Percentiles rank a stretch among this genome's conserved stretches.
Conservation (phyloP, 2,888 invertebrate genomes). For the Antitype chi region DNA sequence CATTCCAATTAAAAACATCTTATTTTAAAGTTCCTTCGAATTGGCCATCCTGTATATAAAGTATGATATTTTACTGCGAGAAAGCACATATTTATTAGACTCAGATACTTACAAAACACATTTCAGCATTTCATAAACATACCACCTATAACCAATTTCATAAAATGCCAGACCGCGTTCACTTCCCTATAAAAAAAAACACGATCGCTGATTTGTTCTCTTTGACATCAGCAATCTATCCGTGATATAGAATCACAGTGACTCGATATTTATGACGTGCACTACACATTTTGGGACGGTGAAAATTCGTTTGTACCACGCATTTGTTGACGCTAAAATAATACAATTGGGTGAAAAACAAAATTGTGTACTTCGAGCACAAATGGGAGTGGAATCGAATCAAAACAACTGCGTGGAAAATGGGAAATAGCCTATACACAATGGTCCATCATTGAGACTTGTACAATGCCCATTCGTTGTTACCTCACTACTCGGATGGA, state of each 20-base stretch:
- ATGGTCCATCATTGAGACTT: background rate
- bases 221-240: conserved; percentile 40
- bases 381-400: conserved; percentile 15
- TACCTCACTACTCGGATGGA: conserved; percentile 37
- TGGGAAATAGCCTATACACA: background rate
- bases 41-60: too few relatives aligned
- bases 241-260: conserved; percentile 29
- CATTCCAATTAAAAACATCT: too few relatives aligned
- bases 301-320: conserved; percentile 62
- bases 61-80: background rate
- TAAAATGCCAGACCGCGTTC: conserved; percentile 4
- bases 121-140: background rate
- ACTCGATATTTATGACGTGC: conserved; percentile 65
- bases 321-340: conserved; percentile 51
- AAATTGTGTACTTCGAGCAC: conserved; percentile 24
- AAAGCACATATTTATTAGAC: background rate
- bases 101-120: background rate
- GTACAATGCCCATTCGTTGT: conserved; percentile 11
- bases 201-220: conserved; percentile 37
- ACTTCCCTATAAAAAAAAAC: conserved; percentile 31
- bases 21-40: too few relatives aligned
- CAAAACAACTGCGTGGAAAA: conserved; percentile 24
- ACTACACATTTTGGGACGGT: conserved; percentile 65
- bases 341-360: conserved; percentile 31
- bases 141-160: background rate